Conservation (phyloP, 2,113 vertebrate genomes). For the Arothron firmamentum region DNA sequence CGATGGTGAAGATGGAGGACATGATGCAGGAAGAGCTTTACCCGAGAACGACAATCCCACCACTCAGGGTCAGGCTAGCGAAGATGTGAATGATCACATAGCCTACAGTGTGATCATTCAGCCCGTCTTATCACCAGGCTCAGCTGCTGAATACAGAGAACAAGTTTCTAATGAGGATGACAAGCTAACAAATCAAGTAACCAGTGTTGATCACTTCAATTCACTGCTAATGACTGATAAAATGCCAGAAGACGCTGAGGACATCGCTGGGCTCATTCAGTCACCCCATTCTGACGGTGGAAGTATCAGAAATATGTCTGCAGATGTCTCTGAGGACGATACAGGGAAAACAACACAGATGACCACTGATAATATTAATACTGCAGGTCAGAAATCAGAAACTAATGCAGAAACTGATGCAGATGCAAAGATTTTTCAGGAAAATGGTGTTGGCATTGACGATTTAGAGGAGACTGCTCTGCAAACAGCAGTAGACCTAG, state of each 20-base stretch:
- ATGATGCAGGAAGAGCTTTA: background rate
- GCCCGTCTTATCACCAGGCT: background rate
- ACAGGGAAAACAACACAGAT: background rate
- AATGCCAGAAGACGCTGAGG: constrained; percentile 3
- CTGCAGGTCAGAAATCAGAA: background rate
- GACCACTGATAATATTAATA: background rate
- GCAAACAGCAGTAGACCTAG: background rate
- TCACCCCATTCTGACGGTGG: background rate
- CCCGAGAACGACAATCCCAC: background rate
- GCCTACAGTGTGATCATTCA: background rate
- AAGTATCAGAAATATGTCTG: background rate
- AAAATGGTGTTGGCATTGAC: background rate
- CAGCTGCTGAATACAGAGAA: background rate
- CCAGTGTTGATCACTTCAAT: background rate
- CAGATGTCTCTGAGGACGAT: constrained; percentile 9
- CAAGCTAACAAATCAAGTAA: constrained; percentile 3
- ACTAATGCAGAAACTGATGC: background rate
- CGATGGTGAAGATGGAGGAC: background rate
- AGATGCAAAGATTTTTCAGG: background rate
- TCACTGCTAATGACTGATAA: background rate
- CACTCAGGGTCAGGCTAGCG: background rate
- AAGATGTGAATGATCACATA: constrained; percentile 3
- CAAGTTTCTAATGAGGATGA: background rate
- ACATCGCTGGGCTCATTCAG: constrained; percentile 3
- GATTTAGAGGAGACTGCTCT: background rate